Percentiles rank a stretch among this genome's conserved stretches.
Conservation (phyloP, 2,888 invertebrate genomes). For the Cancer borealis region DNA sequence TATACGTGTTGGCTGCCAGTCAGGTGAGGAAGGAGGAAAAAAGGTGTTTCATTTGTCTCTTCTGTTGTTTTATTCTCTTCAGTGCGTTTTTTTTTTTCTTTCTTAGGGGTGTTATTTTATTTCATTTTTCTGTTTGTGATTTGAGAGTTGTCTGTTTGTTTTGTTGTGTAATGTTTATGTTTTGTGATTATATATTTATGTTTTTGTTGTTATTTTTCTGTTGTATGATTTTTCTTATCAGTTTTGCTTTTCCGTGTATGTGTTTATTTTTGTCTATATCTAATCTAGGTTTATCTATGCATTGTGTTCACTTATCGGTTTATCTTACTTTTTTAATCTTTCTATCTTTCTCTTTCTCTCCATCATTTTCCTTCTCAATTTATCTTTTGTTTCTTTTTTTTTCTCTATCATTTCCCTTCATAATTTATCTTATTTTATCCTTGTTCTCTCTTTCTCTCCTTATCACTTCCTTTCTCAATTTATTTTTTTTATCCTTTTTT, state of each 20-base stretch:
- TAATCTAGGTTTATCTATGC: no score
- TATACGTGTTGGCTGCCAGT: slow-evolving; percentile 86
- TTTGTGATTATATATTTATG: background rate
- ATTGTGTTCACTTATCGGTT: no score
- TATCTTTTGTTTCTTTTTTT: background rate
- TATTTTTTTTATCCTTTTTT: background rate
- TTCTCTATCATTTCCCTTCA: background rate
- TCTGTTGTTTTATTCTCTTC: no score
- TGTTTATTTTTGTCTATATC: no score
- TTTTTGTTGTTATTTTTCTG: background rate
- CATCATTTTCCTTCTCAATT: background rate
- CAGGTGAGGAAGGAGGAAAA: background rate
- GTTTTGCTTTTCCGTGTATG: no score
- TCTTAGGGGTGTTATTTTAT: no score
- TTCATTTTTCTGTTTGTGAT: no score
- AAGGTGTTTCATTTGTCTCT: no score
- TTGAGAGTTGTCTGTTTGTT: background rate
- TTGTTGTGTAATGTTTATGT: background rate
- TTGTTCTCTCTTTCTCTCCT: background rate
- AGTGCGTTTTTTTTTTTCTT: no score
- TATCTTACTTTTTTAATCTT: background rate
- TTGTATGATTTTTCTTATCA: background rate
- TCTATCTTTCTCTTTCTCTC: background rate
- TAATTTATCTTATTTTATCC: background rate
- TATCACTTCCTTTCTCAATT: background rate